phyloP scores from a whole-genome alignment of 2,113 vertebrate species.

The Thalassoma bifasciatum region DNA sequence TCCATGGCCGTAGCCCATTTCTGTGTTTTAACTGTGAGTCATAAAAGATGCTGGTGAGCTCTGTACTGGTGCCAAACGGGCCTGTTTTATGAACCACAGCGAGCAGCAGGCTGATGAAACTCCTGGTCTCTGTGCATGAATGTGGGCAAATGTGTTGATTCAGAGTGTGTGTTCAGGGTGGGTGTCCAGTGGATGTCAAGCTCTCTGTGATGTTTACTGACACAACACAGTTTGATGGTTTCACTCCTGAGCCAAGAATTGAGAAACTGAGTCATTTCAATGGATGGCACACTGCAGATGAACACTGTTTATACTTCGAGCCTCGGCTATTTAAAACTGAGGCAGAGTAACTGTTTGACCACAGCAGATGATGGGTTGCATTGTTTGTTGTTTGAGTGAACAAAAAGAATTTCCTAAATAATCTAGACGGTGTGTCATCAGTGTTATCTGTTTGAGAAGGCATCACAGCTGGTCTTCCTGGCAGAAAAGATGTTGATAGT shows the following conservation, averaged over 20 bases:
- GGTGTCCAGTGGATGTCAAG: conserved; percentile 49
- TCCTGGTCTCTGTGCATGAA: not conserved
- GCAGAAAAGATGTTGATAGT: too few species aligned
- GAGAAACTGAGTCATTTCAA: conserved; percentile 71
- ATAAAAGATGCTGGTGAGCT: conserved; percentile 62
- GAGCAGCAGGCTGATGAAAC: conserved; percentile 28
- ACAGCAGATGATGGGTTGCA: conserved; percentile 27
- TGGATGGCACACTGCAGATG: conserved; percentile 44
- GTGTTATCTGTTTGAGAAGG: too few species aligned
- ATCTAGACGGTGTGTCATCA: too few species aligned
- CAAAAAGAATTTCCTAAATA: not conserved
- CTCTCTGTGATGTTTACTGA: conserved; percentile 71
- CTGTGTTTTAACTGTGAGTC: conserved; percentile 64
- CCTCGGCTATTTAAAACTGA: conserved; percentile 48
- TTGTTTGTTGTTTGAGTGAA: conserved; percentile 27
- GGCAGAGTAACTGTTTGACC: conserved; percentile 29
- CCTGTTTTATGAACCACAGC: conserved; percentile 45
- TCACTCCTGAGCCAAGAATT: conserved; percentile 62
- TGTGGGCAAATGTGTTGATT: conserved; percentile 17
- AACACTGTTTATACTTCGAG: conserved; percentile 59
- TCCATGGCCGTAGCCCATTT: conserved; percentile 23
- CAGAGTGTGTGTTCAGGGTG: conserved; percentile 14
- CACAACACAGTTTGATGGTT: conserved; percentile 75
- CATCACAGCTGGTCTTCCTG: too few species aligned
- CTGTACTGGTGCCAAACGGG: conserved; percentile 47